Percentiles rank a stretch among this genome's conserved stretches.
phyloP scores from a whole-genome alignment of 64 coral and sea anemone genomes.

The Stichodactyla helianthus region DNA sequence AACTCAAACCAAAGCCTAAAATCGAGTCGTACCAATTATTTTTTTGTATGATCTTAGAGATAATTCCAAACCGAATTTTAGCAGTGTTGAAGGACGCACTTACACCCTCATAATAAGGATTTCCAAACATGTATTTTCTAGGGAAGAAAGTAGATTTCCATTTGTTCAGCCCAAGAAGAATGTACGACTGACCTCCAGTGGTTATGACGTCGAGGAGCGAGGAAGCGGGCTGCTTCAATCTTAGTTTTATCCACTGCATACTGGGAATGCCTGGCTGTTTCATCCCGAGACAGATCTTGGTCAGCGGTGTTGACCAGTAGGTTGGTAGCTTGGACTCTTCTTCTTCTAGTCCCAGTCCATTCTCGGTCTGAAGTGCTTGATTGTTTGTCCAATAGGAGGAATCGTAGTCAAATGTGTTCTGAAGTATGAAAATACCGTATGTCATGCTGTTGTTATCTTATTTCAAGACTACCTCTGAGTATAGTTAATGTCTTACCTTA shows the following conservation, averaged over 20 bases:
- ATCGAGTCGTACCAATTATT: not conserved
- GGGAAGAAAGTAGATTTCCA: not conserved
- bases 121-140: not conserved
- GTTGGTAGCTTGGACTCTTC: not conserved
- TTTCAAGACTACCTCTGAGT: not conserved
- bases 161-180: not conserved
- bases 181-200: not conserved
- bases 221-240: not conserved
- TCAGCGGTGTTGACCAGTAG: constrained; percentile 21
- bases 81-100: not conserved
- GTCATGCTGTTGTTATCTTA: not conserved
- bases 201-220: constrained; percentile 16
- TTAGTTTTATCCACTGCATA: not conserved
- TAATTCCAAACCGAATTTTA: not conserved
- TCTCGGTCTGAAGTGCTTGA: not conserved
- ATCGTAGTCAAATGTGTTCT: not conserved
- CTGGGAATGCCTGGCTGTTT: not conserved
- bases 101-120: not conserved
- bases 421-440: not conserved
- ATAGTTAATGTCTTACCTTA: not conserved
- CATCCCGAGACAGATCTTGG: constrained; percentile 17
- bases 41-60: not conserved
- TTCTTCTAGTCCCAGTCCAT: not conserved
- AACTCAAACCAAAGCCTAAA: not conserved
- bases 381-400: constrained; percentile 19